A percentile compares a stretch with the other conserved stretches of the same genome.
These are phyloP conservation scores for Cecropterus lyciades DNA, from an alignment of 1,140 invertebrate species.

Conservation along the genomic window DNA sequence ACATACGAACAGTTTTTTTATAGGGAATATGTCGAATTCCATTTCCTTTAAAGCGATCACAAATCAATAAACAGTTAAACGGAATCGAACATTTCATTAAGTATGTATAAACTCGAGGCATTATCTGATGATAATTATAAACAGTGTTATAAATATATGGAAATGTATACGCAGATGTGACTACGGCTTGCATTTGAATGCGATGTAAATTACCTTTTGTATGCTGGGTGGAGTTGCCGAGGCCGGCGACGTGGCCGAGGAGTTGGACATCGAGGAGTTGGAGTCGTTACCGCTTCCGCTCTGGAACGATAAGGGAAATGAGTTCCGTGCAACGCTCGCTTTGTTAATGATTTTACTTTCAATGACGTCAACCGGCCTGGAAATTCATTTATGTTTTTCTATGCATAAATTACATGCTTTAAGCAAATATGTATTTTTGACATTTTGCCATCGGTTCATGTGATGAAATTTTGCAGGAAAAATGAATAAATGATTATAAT, in stretches of 20 bases:
- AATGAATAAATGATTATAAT: too few relatives aligned
- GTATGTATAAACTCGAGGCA: background rate
- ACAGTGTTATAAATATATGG: slow-evolving; percentile 35
- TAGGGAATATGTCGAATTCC: too few relatives aligned
- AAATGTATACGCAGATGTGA: slow-evolving; percentile 29
- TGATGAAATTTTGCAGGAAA: too few relatives aligned
- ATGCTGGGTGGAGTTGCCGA: slow-evolving; percentile 79
- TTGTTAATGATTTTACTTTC: background rate
- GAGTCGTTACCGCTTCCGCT: slow-evolving; percentile 77
- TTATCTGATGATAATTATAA: slow-evolving; percentile 35
- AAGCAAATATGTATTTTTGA: too few relatives aligned
- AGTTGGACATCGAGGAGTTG: slow-evolving; percentile 81
- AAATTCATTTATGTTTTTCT: background rate
- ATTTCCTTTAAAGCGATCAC: background rate
- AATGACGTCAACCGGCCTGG: background rate
- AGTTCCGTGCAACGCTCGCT: slow-evolving; percentile 13
- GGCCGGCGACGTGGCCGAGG: slow-evolving; percentile 79
- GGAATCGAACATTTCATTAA: slow-evolving; percentile 7
- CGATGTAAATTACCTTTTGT: slow-evolving; percentile 73
- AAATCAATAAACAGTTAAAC: slow-evolving; percentile 13
- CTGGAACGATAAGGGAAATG: slow-evolving; percentile 63
- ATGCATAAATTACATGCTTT: too few relatives aligned
- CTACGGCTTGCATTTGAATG: slow-evolving; percentile 22
- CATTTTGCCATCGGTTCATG: too few relatives aligned
- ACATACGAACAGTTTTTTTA: background rate